Conservation (phyloP, 2,797 vertebrate genomes). For the Sciaenops ocellatus region DNA sequence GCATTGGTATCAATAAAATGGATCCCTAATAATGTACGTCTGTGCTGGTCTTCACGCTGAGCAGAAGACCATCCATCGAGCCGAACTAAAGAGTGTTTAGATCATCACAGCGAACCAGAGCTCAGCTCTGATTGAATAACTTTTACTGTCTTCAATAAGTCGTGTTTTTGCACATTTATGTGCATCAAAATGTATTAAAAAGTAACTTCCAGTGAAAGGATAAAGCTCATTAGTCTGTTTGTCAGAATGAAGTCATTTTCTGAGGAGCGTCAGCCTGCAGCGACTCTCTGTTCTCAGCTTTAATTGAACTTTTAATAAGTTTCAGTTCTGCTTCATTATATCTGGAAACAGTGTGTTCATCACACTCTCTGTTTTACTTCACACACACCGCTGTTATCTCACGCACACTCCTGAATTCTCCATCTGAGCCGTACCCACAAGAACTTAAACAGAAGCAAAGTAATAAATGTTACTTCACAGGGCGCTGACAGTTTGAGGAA, state of each 20-base stretch:
- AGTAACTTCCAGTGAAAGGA: background rate
- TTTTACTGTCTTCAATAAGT: background rate
- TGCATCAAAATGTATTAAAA: slow-evolving; percentile 12
- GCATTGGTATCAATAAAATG: too few species aligned
- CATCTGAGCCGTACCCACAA: background rate
- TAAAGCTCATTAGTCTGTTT: slow-evolving; percentile 29
- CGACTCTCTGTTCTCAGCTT: slow-evolving; percentile 1
- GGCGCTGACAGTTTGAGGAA: background rate
- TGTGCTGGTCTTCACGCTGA: background rate
- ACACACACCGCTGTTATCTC: background rate
- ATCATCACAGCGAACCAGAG: background rate
- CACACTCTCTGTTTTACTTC: slow-evolving; percentile 1
- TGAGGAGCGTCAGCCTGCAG: slow-evolving; percentile 14
- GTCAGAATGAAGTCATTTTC: slow-evolving; percentile 16
- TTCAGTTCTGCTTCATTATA: slow-evolving; percentile 47
- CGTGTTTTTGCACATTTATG: background rate
- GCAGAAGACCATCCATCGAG: background rate
- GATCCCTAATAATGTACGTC: background rate
- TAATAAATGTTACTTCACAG: background rate
- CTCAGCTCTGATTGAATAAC: background rate
- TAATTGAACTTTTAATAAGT: slow-evolving; percentile 40
- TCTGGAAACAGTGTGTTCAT: slow-evolving; percentile 15
- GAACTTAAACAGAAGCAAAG: background rate
- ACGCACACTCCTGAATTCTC: background rate
- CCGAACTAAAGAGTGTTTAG: too few species aligned